Base-by-base conservation (phyloP, 1,140 invertebrate genomes). In the Steinernema feltiae region DNA sequence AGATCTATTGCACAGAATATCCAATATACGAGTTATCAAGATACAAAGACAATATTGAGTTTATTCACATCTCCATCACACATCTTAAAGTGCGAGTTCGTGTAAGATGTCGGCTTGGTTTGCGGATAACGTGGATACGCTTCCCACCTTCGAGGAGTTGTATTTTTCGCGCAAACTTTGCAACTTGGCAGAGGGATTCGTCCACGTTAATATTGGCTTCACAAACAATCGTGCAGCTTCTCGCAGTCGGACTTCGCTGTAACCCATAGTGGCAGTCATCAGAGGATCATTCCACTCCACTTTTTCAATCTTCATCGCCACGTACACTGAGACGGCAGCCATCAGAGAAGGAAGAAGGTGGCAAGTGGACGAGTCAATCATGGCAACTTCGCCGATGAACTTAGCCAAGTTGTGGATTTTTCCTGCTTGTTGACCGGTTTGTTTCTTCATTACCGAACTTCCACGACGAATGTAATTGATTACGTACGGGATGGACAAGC, bases 351-450 rank as follows among this genome's bases (percentile, higher is more conserved):
- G 94, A 72, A 89, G 88, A 83, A 92, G 90, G 84, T 93, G 91
- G 30, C 90, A 90, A 88, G 95, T 90, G 32, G 91, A 89, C 85
- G 95, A 95, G 53, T 95, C 91, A 17, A 94, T 87, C 48, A 95
- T 87, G 75, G 91, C 90, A 31, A 97, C 87, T 87, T 98, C 95
- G 81, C 95, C 90, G 71, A 98, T 91, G 86, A 95, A 98, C 88
- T 98, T 98, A 3, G 93, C 93, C 85, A 96, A 91, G 53, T 27
- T 63, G 53, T 63, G 53, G 15, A 63, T 63, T 3, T 21, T 86
- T 97, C 94, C 84, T 92, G 90, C 74, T 89, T 89, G 18, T 90
- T 87, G 80, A 90, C 90, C 53, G 7, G 91, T 91, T 85, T 90
- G 78, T 69, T 77, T 92, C 89, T 93, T 93, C 48, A 90, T 91